Percentiles rank a stretch among this genome's conserved stretches.
Evolutionary conservation across 2,797 vertebrate genomes (phyloP).

Genomic region (Parauchenoglanis ngamensis): DNA sequence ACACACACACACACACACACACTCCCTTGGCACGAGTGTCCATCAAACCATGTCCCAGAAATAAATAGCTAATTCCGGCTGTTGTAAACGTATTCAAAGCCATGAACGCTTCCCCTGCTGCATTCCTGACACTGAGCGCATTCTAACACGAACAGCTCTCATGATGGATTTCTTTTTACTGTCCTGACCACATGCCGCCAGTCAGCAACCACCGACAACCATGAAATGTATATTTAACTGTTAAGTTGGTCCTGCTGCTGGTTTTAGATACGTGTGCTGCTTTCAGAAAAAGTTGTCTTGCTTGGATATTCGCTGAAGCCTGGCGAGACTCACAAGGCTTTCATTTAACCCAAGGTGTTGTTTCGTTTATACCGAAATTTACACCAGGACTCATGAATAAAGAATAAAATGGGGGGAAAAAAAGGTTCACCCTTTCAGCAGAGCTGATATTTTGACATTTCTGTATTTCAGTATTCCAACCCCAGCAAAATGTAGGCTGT

Average conservation of each 20-base stretch:
- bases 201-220: slow-evolving; percentile 40
- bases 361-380: not conserved
- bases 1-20: slow-evolving; percentile 17
- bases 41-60: slow-evolving; percentile 15
- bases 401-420: not conserved
- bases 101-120: not conserved
- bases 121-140: not conserved
- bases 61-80: slow-evolving; percentile 37
- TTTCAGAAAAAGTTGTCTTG: not conserved
- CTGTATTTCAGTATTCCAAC: not conserved
- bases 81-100: not conserved
- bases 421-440: not conserved
- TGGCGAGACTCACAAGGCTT: not conserved
- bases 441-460: not conserved
- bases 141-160: slow-evolving; percentile 17
- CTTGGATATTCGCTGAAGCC: not conserved
- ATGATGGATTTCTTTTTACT: slow-evolving; percentile 4
- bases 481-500: not conserved
- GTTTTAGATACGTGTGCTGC: not conserved
- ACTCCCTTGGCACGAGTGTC: slow-evolving; percentile 12
- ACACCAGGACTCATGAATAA: not conserved
- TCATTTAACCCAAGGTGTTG: not conserved
- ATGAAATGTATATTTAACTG: slow-evolving; percentile 54
- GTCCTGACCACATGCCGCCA: slow-evolving; percentile 36
- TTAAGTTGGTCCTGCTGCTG: slow-evolving; percentile 1